A percentile compares a stretch with the other conserved stretches of the same genome.
Evolutionary conservation across 2,888 invertebrate species (phyloP).

Genomic region (Hydropsyche betteni): DNA sequence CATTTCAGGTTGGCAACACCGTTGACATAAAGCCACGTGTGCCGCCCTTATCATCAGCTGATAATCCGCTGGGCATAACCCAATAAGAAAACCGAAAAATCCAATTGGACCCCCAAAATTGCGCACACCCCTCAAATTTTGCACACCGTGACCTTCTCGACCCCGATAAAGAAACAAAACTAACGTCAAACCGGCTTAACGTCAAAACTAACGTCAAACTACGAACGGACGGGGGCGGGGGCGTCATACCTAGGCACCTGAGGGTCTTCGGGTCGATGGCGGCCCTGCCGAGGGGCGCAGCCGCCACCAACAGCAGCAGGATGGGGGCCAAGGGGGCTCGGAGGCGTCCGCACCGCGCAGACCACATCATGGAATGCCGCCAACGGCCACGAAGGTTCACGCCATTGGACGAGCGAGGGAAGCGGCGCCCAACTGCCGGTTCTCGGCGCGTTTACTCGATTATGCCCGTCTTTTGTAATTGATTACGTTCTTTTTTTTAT

Average conservation of each 20-base stretch:
- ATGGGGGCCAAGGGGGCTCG: neutral
- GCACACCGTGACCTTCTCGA: neutral
- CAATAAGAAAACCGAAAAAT: neutral
- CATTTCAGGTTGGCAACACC: neutral
- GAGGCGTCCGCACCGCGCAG: slow-evolving; percentile 13
- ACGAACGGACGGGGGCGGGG: no score
- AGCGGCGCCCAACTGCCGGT: neutral
- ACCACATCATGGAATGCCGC: neutral
- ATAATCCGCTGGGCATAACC: neutral
- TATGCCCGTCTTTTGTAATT: no score
- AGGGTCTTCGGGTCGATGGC: slow-evolving; percentile 25
- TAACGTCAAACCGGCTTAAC: no score
- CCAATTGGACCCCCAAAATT: neutral
- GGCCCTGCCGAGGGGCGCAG: slow-evolving; percentile 5
- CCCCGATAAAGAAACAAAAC: neutral
- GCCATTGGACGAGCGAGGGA: slow-evolving; percentile 4
- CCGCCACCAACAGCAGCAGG: neutral
- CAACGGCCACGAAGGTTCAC: neutral
- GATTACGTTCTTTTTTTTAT: no score
- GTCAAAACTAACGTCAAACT: no score
- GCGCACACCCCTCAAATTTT: neutral
- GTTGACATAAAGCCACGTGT: neutral
- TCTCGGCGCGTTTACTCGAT: neutral
- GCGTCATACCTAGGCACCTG: slow-evolving; percentile 30
- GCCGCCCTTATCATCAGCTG: slow-evolving; percentile 13